Base-by-base conservation (phyloP, 2,888 invertebrate genomes). In the Pollenia griseotomentosa region DNA sequence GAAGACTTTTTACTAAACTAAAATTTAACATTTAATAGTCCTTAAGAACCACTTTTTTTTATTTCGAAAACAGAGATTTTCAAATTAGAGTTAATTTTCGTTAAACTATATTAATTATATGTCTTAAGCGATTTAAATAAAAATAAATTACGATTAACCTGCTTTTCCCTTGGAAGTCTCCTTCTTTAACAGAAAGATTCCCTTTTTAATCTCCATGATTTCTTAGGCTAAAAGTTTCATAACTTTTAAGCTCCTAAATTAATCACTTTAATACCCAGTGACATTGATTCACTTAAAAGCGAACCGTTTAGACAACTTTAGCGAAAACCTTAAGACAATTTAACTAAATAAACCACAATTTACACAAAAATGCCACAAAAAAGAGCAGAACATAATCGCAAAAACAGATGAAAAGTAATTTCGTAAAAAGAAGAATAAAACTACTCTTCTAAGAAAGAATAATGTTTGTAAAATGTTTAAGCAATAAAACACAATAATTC, bases 271-370 rank as follows among this genome's bases (percentile, higher is more conserved):
- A 88, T 88, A 53, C 44, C 59, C 55, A 11, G 12, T 85, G 88
- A 86, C 88, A 86, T 80, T 88, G 86, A 88, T 86, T 80, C 86
- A 78, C 80, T 83, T 81, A 83, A 86, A 86, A 84, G 78, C 83
- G 63, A 86, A 78, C 46, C 66, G 33, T 78, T 82, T 83, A 71
- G 80, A 83, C 86, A 86, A 83, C 74, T 80, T 85, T 53, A 79
- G 79, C 79, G 84, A 85, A 80, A 80, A 61, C 16, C 74, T 59
- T 55, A 85, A 80, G 74, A 80, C 79, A 85, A 80, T 80, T 84
- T 75, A 59, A 85, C 79, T 75, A 85, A 85, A 85, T 84, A 79
- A 79, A 79, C 79, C 73, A 84, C 84, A 74, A 84, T 73, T 84
- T 84, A 84, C 68, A 74, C 61, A 11, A 57, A 65, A 63, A 59